These are phyloP conservation scores for Brachyrhaphis roseni DNA, from an alignment of 2,797 vertebrate species.

Conservation along the genomic window DNA sequence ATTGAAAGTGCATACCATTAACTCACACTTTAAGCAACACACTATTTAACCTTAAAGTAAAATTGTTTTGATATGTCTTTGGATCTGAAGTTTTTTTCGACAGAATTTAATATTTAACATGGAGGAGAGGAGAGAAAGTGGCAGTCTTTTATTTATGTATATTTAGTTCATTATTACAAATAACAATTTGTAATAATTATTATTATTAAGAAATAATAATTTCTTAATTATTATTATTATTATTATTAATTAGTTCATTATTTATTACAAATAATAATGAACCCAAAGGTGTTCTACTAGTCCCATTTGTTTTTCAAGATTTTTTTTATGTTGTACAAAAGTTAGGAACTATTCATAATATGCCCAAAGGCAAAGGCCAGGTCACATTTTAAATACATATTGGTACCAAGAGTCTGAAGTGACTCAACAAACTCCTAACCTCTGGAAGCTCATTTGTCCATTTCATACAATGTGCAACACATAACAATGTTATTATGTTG, in stretches of 20 bases:
- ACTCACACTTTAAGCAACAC: background rate
- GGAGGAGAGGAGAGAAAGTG: background rate
- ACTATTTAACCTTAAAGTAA: background rate
- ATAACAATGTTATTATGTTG: background rate
- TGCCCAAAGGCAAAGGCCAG: background rate
- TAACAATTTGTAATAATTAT: too few species aligned
- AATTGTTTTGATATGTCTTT: background rate
- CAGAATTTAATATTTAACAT: background rate
- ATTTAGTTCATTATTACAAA: too few species aligned
- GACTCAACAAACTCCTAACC: background rate
- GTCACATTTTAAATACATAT: background rate
- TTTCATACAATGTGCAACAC: background rate
- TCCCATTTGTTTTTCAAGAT: too few species aligned
- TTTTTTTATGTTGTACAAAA: background rate
- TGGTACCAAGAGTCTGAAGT: background rate
- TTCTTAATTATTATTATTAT: too few species aligned
- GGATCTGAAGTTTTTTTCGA: background rate
- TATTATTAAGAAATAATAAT: too few species aligned
- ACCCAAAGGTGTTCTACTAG: too few species aligned
- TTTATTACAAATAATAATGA: too few species aligned
- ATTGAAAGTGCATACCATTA: background rate
- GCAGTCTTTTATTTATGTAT: background rate
- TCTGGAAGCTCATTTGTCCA: background rate
- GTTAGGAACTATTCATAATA: background rate
- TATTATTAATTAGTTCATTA: too few species aligned